A percentile compares a stretch with the other conserved stretches of the same genome.
Conservation (phyloP, 2,113 vertebrate species). For the Syngnathoides biaculeatus region DNA sequence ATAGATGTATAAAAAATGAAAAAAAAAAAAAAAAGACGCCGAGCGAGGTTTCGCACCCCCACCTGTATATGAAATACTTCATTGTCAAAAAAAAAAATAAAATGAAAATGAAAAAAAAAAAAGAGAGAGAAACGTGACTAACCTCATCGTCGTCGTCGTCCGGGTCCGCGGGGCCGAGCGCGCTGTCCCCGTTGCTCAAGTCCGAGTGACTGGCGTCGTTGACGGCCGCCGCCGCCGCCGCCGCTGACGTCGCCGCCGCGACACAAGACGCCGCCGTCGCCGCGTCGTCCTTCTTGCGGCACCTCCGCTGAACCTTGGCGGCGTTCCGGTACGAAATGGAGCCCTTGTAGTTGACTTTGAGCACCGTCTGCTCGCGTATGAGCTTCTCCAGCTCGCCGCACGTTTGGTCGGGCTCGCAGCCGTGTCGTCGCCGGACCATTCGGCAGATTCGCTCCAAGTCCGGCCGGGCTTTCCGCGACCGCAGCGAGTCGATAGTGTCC, state of each 20-base stretch:
- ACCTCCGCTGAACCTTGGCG: conserved; percentile 80
- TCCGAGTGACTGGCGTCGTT: conserved; percentile 74
- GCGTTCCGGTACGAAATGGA: conserved; percentile 89
- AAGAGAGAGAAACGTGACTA: not conserved
- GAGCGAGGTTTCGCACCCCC: conserved; percentile 9
- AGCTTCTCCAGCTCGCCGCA: conserved; percentile 87
- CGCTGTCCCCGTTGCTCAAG: conserved; percentile 74
- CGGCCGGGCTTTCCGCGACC: conserved; percentile 88
- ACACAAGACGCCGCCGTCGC: conserved; percentile 61
- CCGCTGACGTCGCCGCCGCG: not conserved
- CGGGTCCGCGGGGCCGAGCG: conserved; percentile 67
- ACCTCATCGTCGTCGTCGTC: conserved; percentile 69
- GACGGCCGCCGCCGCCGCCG: conserved; percentile 39
- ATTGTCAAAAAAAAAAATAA: not conserved
- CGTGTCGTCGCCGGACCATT: conserved; percentile 89
- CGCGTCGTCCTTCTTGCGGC: conserved; percentile 76
- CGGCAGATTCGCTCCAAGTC: conserved; percentile 90
- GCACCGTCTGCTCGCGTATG: conserved; percentile 84
- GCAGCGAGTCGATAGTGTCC: conserved; percentile 89
- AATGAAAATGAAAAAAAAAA: not conserved
- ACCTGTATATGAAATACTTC: conserved; percentile 35
- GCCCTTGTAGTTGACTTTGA: conserved; percentile 91
- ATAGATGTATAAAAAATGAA: not conserved
- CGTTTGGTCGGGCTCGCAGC: conserved; percentile 85
- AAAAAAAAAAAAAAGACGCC: not conserved